These are phyloP conservation scores for Pteromalus puparum DNA, from an alignment of 1,140 invertebrate genomes.

Conservation along the genomic window DNA sequence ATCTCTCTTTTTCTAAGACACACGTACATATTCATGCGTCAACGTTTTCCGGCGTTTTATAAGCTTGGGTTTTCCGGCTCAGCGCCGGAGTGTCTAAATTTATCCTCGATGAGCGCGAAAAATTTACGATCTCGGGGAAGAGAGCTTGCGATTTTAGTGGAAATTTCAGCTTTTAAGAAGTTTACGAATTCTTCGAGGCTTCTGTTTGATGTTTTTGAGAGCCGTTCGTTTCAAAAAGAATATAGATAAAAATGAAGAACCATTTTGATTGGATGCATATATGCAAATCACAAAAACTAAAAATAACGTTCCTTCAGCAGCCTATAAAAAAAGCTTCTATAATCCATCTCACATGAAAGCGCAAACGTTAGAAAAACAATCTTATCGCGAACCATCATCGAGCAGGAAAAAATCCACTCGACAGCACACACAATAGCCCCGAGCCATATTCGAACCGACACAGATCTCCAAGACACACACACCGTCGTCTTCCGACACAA, in stretches of 20 bases:
- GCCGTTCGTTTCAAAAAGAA: no score
- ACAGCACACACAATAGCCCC: not conserved
- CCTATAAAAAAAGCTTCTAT: no score
- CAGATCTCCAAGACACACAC: not conserved
- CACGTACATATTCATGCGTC: not conserved
- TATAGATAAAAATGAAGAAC: no score
- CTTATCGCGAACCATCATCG: not conserved
- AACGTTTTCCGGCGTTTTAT: not conserved
- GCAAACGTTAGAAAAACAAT: conserved; percentile 2
- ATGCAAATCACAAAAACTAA: no score
- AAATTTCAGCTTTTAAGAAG: no score
- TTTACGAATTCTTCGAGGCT: no score
- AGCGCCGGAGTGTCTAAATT: not conserved
- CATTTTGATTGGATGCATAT: no score
- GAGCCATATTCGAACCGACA: not conserved
- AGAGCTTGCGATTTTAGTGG: not conserved
- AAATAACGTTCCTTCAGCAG: no score
- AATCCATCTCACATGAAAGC: no score
- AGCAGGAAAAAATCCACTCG: not conserved
- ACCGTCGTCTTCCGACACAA: not conserved
- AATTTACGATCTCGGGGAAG: not conserved
- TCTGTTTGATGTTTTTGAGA: no score
- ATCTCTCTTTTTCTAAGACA: not conserved
- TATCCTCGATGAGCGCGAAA: not conserved
- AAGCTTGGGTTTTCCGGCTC: conserved; percentile 3